Conservation (phyloP, 1,140 invertebrate genomes). For the Halyomorpha halys region DNA sequence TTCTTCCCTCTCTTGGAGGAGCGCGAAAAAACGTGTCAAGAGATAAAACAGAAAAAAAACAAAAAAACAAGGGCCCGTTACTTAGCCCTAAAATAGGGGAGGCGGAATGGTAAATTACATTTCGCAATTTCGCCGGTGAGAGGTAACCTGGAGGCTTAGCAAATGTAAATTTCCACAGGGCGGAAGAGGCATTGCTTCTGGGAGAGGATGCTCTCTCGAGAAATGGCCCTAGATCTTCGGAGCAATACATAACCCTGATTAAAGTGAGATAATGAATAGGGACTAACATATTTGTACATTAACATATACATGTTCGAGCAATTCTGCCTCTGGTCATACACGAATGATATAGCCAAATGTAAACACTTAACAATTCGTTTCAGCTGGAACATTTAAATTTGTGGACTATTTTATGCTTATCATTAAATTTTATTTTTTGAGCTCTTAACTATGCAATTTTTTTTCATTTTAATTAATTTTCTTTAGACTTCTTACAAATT, state of each 20-base stretch:
- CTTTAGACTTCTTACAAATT: too few species aligned
- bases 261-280: not conserved
- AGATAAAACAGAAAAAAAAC: not conserved
- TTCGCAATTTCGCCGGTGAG: conserved; percentile 6
- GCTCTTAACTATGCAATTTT: too few species aligned
- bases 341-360: not conserved
- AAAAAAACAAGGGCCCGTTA: not conserved
- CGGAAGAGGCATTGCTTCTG: not conserved
- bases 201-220: not conserved
- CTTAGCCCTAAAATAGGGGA: conserved; percentile 4
- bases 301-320: not conserved
- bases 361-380: not conserved
- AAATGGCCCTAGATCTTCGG: not conserved
- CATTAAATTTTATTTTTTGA: too few species aligned
- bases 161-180: conserved; percentile 9
- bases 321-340: not conserved
- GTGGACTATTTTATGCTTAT: not conserved
- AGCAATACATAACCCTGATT: not conserved
- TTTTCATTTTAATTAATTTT: too few species aligned
- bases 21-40: not conserved
- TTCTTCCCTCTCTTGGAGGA: not conserved
- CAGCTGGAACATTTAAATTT: not conserved
- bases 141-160: conserved; percentile 1
- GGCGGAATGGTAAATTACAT: conserved; percentile 12
- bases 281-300: too few species aligned